Percentiles rank a stretch among this genome's conserved stretches.
These are phyloP conservation scores for Minunthozetes semirufus DNA, from an alignment of 2,888 invertebrate species.

Conservation along the genomic window DNA sequence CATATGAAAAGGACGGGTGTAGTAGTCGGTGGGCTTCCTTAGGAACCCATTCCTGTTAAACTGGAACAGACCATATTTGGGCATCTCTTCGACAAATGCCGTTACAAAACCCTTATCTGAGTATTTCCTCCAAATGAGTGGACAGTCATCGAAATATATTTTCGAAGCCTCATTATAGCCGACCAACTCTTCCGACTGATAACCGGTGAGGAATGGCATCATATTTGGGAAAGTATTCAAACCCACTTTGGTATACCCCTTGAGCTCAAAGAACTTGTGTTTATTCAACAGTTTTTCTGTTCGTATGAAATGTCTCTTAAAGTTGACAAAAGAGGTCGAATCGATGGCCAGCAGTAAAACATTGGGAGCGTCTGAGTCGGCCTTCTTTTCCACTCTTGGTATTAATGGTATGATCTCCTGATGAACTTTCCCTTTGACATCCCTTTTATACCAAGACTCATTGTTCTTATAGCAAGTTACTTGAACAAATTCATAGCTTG, in stretches of 20 bases:
- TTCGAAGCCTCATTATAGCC: not conserved
- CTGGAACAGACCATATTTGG: not conserved
- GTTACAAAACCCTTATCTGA: not conserved
- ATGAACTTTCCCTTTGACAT: too few species aligned
- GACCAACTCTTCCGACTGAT: not conserved
- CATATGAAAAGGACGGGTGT: not conserved
- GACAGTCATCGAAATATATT: not conserved
- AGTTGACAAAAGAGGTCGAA: conserved; percentile 58
- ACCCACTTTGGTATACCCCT: conserved; percentile 60
- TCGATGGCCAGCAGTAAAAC: conserved; percentile 76
- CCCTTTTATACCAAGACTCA: too few species aligned
- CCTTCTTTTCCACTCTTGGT: too few species aligned
- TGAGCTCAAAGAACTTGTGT: conserved; percentile 61
- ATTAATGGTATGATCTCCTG: too few species aligned
- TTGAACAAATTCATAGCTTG: too few species aligned
- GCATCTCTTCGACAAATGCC: not conserved
- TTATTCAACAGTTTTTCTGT: conserved; percentile 59
- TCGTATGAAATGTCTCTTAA: conserved; percentile 65
- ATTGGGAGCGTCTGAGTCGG: conserved; percentile 47
- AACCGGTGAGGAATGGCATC: conserved; percentile 44
- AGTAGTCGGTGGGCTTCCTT: not conserved
- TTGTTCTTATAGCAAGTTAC: not conserved
- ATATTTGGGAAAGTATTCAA: conserved; percentile 50
- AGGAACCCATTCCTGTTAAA: not conserved
- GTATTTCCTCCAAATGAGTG: not conserved